Evolutionary conservation across 2,797 vertebrate genomes (phyloP).

Genomic region (Lemur catta): DNA sequence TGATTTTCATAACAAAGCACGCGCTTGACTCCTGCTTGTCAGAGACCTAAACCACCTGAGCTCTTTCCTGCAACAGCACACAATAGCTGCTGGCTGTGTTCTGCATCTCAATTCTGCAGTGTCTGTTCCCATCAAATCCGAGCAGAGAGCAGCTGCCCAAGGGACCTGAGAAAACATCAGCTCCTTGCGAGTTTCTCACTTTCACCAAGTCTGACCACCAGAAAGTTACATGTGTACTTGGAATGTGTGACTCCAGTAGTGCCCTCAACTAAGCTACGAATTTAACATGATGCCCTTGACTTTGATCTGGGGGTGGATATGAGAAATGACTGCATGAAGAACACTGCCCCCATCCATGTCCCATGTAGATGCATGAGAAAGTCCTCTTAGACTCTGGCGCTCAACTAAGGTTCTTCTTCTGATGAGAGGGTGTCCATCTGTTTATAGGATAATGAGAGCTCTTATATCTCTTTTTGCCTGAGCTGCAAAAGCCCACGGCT

Average conservation of each 20-base stretch:
- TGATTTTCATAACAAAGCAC: constrained; percentile 31
- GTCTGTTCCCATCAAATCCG: constrained; percentile 28
- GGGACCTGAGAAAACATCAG: background rate
- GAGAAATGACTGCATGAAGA: background rate
- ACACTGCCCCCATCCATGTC: accelerated
- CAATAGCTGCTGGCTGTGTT: background rate
- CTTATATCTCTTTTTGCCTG: background rate
- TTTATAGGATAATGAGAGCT: background rate
- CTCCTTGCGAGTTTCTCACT: background rate
- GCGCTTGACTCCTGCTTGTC: constrained; percentile 45
- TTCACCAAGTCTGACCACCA: background rate
- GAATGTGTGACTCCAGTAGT: background rate
- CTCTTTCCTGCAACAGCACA: background rate
- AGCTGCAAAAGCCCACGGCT: background rate
- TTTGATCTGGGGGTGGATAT: background rate
- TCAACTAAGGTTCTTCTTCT: background rate
- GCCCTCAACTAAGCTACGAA: background rate
- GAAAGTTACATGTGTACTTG: background rate
- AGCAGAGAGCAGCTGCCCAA: background rate
- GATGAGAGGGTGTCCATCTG: background rate
- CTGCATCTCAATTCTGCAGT: constrained; percentile 21
- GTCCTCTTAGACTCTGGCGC: background rate
- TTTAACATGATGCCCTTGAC: background rate
- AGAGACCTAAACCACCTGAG: background rate
- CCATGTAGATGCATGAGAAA: background rate